These are phyloP conservation scores for Cladorhizidae sp. DNA, from an alignment of 37 sponge, comb jelly and placozoan genomes.

Conservation along the genomic window DNA sequence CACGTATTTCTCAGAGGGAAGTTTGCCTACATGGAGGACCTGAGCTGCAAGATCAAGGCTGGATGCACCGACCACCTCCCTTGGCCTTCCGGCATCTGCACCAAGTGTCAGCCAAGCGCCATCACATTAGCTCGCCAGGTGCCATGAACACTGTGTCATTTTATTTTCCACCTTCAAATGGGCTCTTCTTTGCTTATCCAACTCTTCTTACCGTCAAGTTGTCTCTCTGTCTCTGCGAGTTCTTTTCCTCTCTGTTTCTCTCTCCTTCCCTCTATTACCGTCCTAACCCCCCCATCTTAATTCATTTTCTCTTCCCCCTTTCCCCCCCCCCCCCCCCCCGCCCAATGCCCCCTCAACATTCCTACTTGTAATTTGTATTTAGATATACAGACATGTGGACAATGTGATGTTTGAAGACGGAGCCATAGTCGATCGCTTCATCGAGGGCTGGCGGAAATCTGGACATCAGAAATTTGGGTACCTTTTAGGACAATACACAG, in stretches of 20 bases:
- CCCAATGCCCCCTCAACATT: not conserved
- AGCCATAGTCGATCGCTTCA: constrained; percentile 83
- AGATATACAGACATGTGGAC: constrained; percentile 91
- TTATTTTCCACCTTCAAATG: too few relatives aligned
- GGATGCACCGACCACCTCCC: constrained; percentile 89
- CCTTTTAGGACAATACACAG: constrained; percentile 82
- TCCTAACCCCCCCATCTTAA: not conserved
- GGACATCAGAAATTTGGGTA: constrained; percentile 85
- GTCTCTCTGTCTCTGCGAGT: not conserved
- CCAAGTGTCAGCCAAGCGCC: constrained; percentile 91
- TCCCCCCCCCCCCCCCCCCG: too few relatives aligned
- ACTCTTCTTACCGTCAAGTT: not conserved
- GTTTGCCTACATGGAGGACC: constrained; percentile 85
- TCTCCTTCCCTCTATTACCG: not conserved
- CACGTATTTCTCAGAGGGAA: constrained; percentile 82
- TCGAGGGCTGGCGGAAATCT: constrained; percentile 84
- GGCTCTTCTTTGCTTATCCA: not conserved
- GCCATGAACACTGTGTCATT: not conserved
- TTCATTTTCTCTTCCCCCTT: too few relatives aligned
- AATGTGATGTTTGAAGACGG: constrained; percentile 94
- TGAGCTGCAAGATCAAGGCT: constrained; percentile 82
- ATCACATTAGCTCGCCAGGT: constrained; percentile 93
- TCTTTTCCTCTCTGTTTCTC: not conserved
- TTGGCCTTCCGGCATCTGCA: constrained; percentile 95
- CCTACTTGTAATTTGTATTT: not conserved